Evolutionary conservation across 2,888 invertebrate species (phyloP), one percentile per base, ranked within the genome.

Genomic region (Standfussiana lucernea): DNA sequence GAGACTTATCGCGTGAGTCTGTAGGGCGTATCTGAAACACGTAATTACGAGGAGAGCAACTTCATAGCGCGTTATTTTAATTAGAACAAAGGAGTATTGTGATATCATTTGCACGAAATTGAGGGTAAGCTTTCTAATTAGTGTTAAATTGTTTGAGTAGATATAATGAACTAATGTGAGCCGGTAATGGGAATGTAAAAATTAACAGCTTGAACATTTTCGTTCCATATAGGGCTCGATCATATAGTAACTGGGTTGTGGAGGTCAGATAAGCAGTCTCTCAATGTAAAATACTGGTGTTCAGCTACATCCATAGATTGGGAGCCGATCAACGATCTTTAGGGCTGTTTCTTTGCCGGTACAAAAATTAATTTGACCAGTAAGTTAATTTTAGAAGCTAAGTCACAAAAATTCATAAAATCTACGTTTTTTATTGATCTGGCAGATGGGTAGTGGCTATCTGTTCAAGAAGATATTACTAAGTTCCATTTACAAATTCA

Each of bases 41-140:
- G 72, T 67, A 75, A 82, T 82, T 73, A 71, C 35, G 53, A 50
- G 21, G 50, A 67, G 40, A 45, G 47, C 37, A 77, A 82, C 67
- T 73, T 77, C 72, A 74, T 68, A 76, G 74, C 64, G 24, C 47
- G 64, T 45, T 59, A 59, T 74, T 86, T 84, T 81, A 77, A 82
- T 84, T 78, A 82, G 50, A 76, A 82, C 79, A 84, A 88, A 82
- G 53, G 68, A 50, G 69, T 62, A 78, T 77, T 82, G 75, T 79
- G 61, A 77, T 77, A 79, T 79, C 67, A 68, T 87, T 80, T 83
- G 68, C 77, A 72, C 62, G 77, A 80, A 78, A 80, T 73, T 79
- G 74, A 72, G 82, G 70, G 79, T 77, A 72, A 70, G 70, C 75
- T 72, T 82, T 61, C 64, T 79, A 80, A 84, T 84, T 86, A 80